Evolutionary conservation across 2,113 vertebrate species (phyloP), one percentile per base, ranked within the genome.

Genomic region (Procavia capensis): DNA sequence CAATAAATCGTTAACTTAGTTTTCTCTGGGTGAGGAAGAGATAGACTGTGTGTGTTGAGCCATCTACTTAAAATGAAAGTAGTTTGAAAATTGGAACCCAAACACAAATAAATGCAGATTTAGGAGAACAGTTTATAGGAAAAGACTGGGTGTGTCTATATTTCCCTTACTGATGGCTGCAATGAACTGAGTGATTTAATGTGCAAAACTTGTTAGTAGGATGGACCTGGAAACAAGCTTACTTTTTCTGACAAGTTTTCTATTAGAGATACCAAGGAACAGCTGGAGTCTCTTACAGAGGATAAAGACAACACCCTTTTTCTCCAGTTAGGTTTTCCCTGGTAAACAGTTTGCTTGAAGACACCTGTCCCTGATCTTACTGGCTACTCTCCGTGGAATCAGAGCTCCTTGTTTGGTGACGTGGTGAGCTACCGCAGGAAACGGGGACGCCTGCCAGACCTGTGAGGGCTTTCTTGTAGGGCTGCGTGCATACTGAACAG

Each of bases 21-120:
- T 74, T 92, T 82, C 54, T 87, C 81, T 70, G 74, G 82, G 24
- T 75, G n/a, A 93, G 72, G 80, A 84, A 89, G 66, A 92, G 96
- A 88, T 50, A 93, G 84, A 92, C 19, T 76, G 39, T 90, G 39
- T 90, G 68, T 80, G 25, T 93, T 95, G 86, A 95, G 79, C 17
- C 29, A 90, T 50, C 78, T 92, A 76, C 54, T 95, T 91, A 92
- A 95, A 89, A 95, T 85, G 76, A 72, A 96, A 95, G 95, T 47
- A 88, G 85, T 96, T 93, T 91, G 59, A 96, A 94, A 39, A 75
- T 79, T 97, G 75, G 59, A 83, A 90, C 27, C 29, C 78, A 16
- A 95, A 97, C 95, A 94, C 45, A 95, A 96, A 91, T 72, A 88
- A 88, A 86, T 85, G 29, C 8, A 86, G 68, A 85, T 93, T 74